Evolutionary conservation across 2,113 vertebrate species (phyloP), one percentile per base, ranked within the genome.

Genomic region (Naja naja): DNA sequence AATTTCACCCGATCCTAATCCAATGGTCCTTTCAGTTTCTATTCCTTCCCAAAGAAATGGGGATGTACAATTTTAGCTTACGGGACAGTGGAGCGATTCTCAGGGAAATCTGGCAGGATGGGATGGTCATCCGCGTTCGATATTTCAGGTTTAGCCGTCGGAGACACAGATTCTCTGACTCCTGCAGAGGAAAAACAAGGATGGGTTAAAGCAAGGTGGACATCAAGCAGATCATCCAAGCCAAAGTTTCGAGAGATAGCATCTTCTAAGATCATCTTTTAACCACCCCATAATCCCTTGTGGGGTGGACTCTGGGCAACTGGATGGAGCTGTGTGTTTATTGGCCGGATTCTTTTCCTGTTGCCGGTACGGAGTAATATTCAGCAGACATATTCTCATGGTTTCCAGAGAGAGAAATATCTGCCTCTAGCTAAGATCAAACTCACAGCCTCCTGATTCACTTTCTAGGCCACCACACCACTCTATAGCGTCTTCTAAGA

Each of bases 141-240:
- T 11, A 96, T 94, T 22, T 97, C 97, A 0, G 98, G 98, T 93
- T 97, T 98, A 39, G 97, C 97, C 0, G 98, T 99, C 90, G 98
- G 98, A 14, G 99, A 99, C 95, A 99, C 98, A 0, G 98, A 99
- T 91, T 99, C 99, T 94, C 99, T 97, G 89, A 99, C 99, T 30
- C 99, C 99, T 96, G 56, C 1, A 74, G 3, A 11, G 86, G 34
- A 94, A 94, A 94, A 91, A 97, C n/a, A 95, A 91, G 95, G 91
- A 92, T 89, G 86, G 10, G 52, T 74, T 94, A 93, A 81, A 55
- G 23, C 55, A 16, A 25, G 7, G 2, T 1, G 16, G 58, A 30
- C 3, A 9, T 23, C n/a, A 4, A n/a, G 49, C n/a, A 90, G 88
- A 53, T 22, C 30, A 4, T 9, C 49, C 49, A 45, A 43, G 23